A percentile compares a stretch with the other conserved stretches of the same genome.
phyloP scores from a whole-genome alignment of 1,140 invertebrate genomes.

The Apis laboriosa region DNA sequence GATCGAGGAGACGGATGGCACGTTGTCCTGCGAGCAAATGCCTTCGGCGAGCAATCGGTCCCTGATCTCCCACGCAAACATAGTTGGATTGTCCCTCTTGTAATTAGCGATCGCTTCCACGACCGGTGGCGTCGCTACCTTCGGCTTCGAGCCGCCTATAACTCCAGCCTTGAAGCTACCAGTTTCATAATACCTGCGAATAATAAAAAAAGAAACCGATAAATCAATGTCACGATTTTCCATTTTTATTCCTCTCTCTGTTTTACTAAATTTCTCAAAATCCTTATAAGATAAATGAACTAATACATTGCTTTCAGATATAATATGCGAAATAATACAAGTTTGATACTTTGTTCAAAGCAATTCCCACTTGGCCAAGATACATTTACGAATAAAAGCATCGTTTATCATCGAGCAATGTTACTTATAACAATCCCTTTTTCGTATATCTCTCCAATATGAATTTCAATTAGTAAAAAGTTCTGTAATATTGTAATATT shows the following conservation, averaged over 20 bases:
- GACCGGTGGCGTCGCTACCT: constrained; percentile 98
- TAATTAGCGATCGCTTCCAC: constrained; percentile 99
- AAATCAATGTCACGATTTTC: constrained; percentile 29
- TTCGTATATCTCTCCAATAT: too few relatives aligned
- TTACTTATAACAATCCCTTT: too few relatives aligned
- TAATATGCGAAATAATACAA: too few relatives aligned
- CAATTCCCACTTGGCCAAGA: too few relatives aligned
- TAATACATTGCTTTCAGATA: neutral
- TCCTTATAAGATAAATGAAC: neutral
- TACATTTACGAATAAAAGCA: too few relatives aligned
- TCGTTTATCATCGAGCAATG: too few relatives aligned
- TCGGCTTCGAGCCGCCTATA: constrained; percentile 99
- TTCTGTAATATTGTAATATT: too few relatives aligned
- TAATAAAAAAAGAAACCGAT: constrained; percentile 3
- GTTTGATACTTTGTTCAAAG: too few relatives aligned
- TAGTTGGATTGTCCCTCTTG: constrained; percentile 99
- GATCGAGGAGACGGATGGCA: constrained; percentile 99
- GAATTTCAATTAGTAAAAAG: too few relatives aligned
- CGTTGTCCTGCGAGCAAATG: constrained; percentile 99
- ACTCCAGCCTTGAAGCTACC: constrained; percentile 99
- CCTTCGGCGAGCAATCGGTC: constrained; percentile 97
- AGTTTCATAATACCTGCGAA: constrained; percentile 96
- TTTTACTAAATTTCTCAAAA: neutral
- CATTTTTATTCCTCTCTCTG: neutral
- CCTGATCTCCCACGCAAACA: constrained; percentile 99